phyloP scores from a whole-genome alignment of 1,140 invertebrate genomes.

The Drosophila willistoni region DNA sequence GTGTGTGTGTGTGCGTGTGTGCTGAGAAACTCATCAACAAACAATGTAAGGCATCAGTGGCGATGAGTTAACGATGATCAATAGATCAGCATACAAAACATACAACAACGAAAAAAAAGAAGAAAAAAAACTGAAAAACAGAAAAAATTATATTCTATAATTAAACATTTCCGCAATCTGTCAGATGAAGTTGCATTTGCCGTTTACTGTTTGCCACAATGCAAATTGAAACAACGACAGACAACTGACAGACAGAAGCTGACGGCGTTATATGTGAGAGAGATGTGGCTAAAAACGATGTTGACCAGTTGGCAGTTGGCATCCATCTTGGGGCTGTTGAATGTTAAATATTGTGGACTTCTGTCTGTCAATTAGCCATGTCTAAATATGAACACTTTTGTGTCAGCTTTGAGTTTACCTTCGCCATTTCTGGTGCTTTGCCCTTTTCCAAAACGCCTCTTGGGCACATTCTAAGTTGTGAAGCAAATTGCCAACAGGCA shows the following conservation, averaged over 20 bases:
- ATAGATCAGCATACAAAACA: conserved; percentile 27
- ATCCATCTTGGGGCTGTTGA: conserved; percentile 19
- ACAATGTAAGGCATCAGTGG: conserved; percentile 55
- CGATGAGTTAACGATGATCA: conserved; percentile 40
- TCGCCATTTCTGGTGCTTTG: conserved; percentile 62
- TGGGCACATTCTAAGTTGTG: conserved; percentile 62
- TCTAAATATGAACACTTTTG: conserved; percentile 43
- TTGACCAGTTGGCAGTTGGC: conserved; percentile 38
- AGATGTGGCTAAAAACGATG: not conserved
- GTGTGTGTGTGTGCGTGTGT: too few species aligned
- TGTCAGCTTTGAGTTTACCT: conserved; percentile 44
- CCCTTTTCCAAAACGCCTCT: conserved; percentile 59
- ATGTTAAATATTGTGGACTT: conserved; percentile 6
- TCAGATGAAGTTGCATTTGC: conserved; percentile 24
- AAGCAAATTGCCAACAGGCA: conserved; percentile 41
- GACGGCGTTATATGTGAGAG: conserved; percentile 10
- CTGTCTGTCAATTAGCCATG: conserved; percentile 69
- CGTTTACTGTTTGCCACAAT: conserved; percentile 33
- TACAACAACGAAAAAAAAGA: not conserved
- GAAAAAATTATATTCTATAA: conserved; percentile 44
- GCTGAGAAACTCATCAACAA: conserved; percentile 44
- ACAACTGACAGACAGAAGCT: conserved; percentile 45
- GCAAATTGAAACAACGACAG: conserved; percentile 57
- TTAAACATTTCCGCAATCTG: conserved; percentile 63
- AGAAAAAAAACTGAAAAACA: too few species aligned